Evolutionary conservation across 2,113 vertebrate genomes (phyloP), one percentile per base, ranked within the genome.

Genomic region (Rhinoptilus africanus): DNA sequence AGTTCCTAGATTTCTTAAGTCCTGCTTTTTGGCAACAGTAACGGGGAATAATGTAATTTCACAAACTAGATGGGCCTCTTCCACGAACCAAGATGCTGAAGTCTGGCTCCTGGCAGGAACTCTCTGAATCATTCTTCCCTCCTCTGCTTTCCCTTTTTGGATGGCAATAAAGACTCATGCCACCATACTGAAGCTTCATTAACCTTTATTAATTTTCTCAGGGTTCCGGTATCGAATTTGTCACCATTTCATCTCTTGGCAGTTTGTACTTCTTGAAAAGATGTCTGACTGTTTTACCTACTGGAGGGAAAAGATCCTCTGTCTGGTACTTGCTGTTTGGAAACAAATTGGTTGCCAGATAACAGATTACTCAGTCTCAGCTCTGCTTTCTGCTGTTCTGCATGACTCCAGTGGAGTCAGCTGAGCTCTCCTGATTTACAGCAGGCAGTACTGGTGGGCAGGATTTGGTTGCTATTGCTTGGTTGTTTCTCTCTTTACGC

Each of bases 131-230:
- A 95, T 94, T 95, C n/a, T 37, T 95, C 59, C 84, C 94, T 97
- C 93, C 94, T 96, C 84, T 94, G 84, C 93, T 88, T 96, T 97
- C 91, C 89, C 63, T 89, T 97, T 95, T 95, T 80, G 74, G 84
- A 95, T 67, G n/a, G 50, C 77, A 85, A 22, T 94, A 82, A 92
- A 80, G 74, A 91, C 32, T 97, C 11, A 74, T 88, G 81, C 91
- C 74, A 91, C 71, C 75, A 95, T 57, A 54, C 60, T 87, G 89
- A 76, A 96, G 91, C 93, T 93, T 96, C 94, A 95, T 97, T 97
- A 97, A 96, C 95, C 94, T 96, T 96, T 95, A 95, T 91, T 93
- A 95, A 94, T 96, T 96, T 96, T 96, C 94, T 89, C 66, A 28
- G 77, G 57, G 57, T 96, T 96, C 94, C 0, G 3, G 60, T 91